phyloP scores from a whole-genome alignment of 2,888 invertebrate genomes.

The Lasioglossum calceatum region DNA sequence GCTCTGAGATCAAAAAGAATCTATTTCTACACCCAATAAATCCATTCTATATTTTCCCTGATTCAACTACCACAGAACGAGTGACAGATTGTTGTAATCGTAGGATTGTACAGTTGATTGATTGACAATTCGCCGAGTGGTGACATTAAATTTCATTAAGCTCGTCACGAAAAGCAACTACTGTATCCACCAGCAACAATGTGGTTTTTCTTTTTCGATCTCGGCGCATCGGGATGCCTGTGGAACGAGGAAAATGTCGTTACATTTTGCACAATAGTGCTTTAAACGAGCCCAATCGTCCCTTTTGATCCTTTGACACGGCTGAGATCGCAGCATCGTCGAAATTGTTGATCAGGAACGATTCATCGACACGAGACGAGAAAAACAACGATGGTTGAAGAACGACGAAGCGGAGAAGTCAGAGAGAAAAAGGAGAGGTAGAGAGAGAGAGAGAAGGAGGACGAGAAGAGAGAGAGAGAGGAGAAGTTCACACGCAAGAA shows the following conservation, averaged over 20 bases:
- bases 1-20: not conserved
- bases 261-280: constrained; percentile 6
- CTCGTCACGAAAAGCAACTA: not conserved
- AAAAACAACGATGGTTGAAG: constrained; percentile 22
- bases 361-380: constrained; percentile 55
- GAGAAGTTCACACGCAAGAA: constrained; percentile 68
- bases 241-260: constrained; percentile 16
- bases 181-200: not conserved
- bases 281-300: constrained; percentile 29
- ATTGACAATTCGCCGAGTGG: not conserved
- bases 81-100: not conserved
- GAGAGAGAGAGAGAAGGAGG: not conserved
- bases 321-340: constrained; percentile 37
- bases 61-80: not conserved
- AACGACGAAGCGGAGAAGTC: not conserved
- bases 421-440: not conserved
- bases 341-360: constrained; percentile 63
- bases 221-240: not conserved
- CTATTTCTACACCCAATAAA: not conserved
- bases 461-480: not conserved
- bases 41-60: not conserved
- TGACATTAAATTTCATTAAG: not conserved
- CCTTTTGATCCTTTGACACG: constrained; percentile 32
- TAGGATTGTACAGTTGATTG: not conserved
- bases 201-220: not conserved